Evolutionary conservation across 2,888 invertebrate species (phyloP).

Genomic region (Pseudeuparius sepicola): DNA sequence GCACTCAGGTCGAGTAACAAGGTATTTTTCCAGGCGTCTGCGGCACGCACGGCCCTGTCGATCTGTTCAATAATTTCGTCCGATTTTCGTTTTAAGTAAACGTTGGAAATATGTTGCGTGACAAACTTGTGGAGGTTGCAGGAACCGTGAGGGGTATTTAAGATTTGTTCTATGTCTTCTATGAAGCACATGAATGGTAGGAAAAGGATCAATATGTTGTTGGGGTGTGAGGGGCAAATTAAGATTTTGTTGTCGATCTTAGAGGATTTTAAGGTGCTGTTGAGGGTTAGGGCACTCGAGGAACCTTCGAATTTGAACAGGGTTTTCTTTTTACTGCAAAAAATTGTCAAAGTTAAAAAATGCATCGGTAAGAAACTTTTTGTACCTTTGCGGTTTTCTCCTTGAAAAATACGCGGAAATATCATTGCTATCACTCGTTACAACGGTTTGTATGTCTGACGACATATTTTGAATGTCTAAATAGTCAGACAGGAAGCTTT

Average conservation of each 20-base stretch:
- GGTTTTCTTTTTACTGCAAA: conserved; percentile 45
- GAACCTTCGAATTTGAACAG: conserved; percentile 65
- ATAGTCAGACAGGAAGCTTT: conserved; percentile 76
- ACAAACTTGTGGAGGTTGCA: conserved; percentile 78
- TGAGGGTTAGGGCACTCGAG: conserved; percentile 36
- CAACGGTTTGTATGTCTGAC: conserved; percentile 46
- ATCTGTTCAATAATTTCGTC: conserved; percentile 53
- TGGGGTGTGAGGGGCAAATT: conserved; percentile 67
- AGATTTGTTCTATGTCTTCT: conserved; percentile 67
- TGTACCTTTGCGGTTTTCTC: conserved; percentile 41
- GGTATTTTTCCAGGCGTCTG: conserved; percentile 71
- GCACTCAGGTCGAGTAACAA: conserved; percentile 59
- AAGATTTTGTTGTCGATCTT: conserved; percentile 49
- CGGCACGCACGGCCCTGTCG: conserved; percentile 60
- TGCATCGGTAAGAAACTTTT: conserved; percentile 6
- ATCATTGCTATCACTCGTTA: conserved; percentile 40
- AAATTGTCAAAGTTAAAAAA: too few species aligned
- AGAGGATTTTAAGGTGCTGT: conserved; percentile 30
- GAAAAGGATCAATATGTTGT: conserved; percentile 68
- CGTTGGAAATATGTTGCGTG: conserved; percentile 76
- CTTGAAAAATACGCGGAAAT: conserved; percentile 46
- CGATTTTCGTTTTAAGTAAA: conserved; percentile 71
- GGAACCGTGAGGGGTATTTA: conserved; percentile 31
- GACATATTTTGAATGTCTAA: conserved; percentile 74
- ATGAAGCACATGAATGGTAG: conserved; percentile 75